Percentiles rank a stretch among this genome's conserved stretches.
Conservation (phyloP, 2,797 vertebrate species). For the Schizopygopsis pylzovi region DNA sequence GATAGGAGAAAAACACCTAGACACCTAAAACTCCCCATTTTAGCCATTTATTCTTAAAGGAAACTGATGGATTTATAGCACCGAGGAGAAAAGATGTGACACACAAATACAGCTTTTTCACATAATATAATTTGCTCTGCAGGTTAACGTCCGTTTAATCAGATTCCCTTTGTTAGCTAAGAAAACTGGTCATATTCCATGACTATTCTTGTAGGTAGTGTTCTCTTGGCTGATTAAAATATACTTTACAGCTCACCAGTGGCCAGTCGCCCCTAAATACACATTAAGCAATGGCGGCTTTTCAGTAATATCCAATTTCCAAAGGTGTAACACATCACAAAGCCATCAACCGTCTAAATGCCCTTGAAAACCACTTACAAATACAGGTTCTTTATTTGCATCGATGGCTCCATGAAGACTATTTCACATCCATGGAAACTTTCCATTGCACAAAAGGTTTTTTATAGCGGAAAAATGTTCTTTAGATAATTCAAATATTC, state of each 20-base stretch:
- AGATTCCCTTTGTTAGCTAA: constrained; percentile 18
- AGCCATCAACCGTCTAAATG: background rate
- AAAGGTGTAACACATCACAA: background rate
- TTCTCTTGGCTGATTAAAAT: constrained; percentile 9
- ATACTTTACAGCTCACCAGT: constrained; percentile 17
- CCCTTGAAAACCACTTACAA: background rate
- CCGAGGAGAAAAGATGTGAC: background rate
- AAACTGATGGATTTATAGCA: constrained; percentile 46
- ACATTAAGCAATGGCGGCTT: background rate
- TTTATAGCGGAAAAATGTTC: background rate
- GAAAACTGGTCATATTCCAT: constrained; percentile 2
- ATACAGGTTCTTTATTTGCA: background rate
- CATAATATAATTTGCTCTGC: background rate
- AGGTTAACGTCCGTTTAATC: constrained; percentile 8
- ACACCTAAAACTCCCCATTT: constrained; percentile 22
- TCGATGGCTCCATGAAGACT: background rate
- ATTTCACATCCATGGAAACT: background rate
- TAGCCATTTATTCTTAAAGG: constrained; percentile 42
- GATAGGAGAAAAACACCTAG: constrained; percentile 51
- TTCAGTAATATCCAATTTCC: background rate
- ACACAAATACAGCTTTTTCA: constrained; percentile 23
- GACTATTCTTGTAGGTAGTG: constrained; percentile 25
- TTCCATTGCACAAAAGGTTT: background rate
- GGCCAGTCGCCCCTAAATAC: background rate
- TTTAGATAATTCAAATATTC: background rate